These are phyloP conservation scores for Malurus elegans DNA, from an alignment of 2,113 vertebrate genomes.

Conservation along the genomic window DNA sequence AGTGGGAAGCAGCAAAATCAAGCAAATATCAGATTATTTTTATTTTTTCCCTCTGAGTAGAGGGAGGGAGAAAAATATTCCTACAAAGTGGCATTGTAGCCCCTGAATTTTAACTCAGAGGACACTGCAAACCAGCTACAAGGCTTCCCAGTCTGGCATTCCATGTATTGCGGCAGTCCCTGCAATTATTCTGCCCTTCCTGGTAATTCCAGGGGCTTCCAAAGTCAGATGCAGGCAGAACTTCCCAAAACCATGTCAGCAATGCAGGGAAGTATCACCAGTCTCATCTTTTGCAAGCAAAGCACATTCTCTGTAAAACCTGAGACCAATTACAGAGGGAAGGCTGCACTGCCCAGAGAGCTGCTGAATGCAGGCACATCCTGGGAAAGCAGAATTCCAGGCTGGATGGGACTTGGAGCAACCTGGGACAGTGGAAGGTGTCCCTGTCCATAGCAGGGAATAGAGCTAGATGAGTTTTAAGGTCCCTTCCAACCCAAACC, in stretches of 20 bases:
- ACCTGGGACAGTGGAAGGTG: background rate
- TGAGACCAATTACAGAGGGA: background rate
- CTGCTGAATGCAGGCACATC: background rate
- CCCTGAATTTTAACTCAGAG: background rate
- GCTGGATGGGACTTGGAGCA: background rate
- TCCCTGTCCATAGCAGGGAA: background rate
- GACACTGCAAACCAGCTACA: background rate
- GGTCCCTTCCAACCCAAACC: background rate
- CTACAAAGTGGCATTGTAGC: background rate
- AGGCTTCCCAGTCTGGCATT: background rate
- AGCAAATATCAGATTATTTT: background rate
- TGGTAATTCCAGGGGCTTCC: background rate
- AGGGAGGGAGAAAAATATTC: background rate
- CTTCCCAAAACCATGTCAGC: background rate
- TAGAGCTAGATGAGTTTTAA: background rate
- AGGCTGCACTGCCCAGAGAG: background rate
- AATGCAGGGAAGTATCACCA: background rate
- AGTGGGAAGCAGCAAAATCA: background rate
- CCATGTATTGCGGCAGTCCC: background rate
- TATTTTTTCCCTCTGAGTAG: background rate
- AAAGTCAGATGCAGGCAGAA: fast-evolving
- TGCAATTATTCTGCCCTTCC: background rate
- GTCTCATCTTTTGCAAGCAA: background rate
- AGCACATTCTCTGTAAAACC: background rate
- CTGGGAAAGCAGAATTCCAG: background rate